Percentiles rank a stretch among this genome's conserved stretches.
Conservation (phyloP, 2,888 invertebrate species). For the Peribatodes rhomboidaria region DNA sequence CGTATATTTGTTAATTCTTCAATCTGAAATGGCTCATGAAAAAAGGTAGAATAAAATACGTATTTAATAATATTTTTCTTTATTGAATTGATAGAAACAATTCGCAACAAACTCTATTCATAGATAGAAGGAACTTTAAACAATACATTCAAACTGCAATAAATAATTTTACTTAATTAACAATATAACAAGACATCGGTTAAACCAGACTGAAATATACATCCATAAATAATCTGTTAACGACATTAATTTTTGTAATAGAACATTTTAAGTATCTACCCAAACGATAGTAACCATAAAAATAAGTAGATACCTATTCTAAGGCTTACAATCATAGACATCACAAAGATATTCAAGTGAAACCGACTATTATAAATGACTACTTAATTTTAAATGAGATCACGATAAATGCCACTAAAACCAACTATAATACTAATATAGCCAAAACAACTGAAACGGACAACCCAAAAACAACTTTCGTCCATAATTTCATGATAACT, state of each 20-base stretch:
- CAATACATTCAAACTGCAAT: constrained; percentile 45
- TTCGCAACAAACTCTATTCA: constrained; percentile 54
- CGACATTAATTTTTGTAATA: not conserved
- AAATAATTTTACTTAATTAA: constrained; percentile 52
- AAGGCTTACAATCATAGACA: not conserved
- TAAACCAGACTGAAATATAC: constrained; percentile 47
- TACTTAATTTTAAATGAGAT: not conserved
- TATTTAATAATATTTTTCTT: constrained; percentile 38
- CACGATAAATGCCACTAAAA: constrained; percentile 1
- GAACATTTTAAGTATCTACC: not conserved
- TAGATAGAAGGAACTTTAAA: constrained; percentile 52
- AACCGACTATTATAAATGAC: not conserved
- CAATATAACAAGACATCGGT: constrained; percentile 60
- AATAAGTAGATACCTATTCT: not conserved
- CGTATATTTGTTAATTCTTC: no score
- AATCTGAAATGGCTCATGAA: not conserved
- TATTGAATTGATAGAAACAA: constrained; percentile 60
- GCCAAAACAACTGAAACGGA: not conserved
- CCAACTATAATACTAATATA: not conserved
- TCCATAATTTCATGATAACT: not conserved
- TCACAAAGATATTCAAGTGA: not conserved
- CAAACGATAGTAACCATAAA: not conserved
- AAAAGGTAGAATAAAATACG: not conserved
- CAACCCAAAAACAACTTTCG: not conserved
- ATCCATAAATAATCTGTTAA: constrained; percentile 9